A percentile compares a stretch with the other conserved stretches of the same genome.
Evolutionary conservation across 2,113 vertebrate genomes (phyloP).

Genomic region (Ibidorhyncha struthersii): DNA sequence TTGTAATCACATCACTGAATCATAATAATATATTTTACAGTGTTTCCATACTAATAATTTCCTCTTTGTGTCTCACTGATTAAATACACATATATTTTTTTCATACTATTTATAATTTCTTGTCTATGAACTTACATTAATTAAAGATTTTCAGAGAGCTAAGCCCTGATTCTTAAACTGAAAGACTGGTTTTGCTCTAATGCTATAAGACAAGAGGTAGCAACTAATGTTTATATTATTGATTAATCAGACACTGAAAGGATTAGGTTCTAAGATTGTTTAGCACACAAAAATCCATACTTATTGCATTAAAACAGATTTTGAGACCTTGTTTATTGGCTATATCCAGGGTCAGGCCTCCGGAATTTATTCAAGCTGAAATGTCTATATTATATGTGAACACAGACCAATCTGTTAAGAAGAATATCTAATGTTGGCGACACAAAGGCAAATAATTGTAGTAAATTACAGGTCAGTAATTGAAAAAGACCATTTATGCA

Average conservation of each 20-base stretch:
- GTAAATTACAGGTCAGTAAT: conserved; percentile 21
- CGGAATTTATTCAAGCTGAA: conserved; percentile 34
- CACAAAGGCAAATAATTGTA: not conserved
- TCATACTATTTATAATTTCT: not conserved
- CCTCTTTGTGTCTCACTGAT: not conserved
- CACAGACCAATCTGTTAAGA: not conserved
- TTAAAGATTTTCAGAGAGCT: not conserved
- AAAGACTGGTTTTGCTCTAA: conserved; percentile 8
- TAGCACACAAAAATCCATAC: conserved; percentile 46
- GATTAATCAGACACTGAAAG: conserved; percentile 44
- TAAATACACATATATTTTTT: not conserved
- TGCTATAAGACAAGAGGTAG: not conserved
- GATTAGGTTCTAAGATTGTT: conserved; percentile 42
- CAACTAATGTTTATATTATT: conserved; percentile 55
- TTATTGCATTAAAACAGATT: conserved; percentile 36
- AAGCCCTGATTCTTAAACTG: not conserved
- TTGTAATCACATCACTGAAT: not conserved
- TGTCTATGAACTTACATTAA: not conserved
- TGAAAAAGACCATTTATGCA: not conserved
- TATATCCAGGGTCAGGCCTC: not conserved
- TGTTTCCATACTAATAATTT: not conserved
- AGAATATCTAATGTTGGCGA: not conserved
- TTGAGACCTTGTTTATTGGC: conserved; percentile 12
- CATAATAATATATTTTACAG: not conserved
- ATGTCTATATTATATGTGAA: not conserved